These are phyloP conservation scores for Paracentrotus lividus DNA, from an alignment of 53 echinoderm and acorn worm genomes.

Conservation along the genomic window DNA sequence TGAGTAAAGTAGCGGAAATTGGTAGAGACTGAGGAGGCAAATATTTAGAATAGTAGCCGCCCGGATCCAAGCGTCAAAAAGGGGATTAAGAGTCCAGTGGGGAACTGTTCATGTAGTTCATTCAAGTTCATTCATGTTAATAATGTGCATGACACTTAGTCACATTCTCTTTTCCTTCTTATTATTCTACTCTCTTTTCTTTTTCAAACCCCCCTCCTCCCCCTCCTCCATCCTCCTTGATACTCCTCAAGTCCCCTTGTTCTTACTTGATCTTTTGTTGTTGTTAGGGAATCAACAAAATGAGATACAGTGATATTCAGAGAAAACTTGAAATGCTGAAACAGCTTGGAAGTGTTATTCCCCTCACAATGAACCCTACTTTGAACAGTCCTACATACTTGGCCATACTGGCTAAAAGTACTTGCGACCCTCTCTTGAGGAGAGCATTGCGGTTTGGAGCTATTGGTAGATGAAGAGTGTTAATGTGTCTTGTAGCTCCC, in stretches of 20 bases:
- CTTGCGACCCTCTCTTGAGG: constrained; percentile 27
- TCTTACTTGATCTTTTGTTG: background rate
- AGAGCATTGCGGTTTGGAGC: constrained; percentile 34
- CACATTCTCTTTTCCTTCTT: background rate
- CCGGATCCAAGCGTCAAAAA: background rate
- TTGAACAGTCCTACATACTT: background rate
- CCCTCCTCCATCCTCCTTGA: background rate
- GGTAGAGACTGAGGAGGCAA: constrained; percentile 17
- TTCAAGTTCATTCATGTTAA: constrained; percentile 52
- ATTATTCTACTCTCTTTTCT: background rate
- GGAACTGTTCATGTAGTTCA: constrained; percentile 22
- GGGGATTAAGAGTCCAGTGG: background rate
- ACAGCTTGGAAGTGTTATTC: background rate
- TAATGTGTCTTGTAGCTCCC: constrained; percentile 67
- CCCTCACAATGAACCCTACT: background rate
- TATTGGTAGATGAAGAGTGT: constrained; percentile 65
- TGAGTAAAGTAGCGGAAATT: constrained; percentile 40
- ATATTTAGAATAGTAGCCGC: constrained; percentile 18
- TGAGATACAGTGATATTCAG: too few relatives aligned
- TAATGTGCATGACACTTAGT: constrained; percentile 16
- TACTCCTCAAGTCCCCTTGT: background rate
- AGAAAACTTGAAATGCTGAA: background rate
- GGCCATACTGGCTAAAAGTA: constrained; percentile 8
- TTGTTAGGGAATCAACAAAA: too few relatives aligned
- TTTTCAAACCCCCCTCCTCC: background rate